These are phyloP conservation scores for Rallus limicola DNA, from an alignment of 2,113 vertebrate species.

Conservation along the genomic window DNA sequence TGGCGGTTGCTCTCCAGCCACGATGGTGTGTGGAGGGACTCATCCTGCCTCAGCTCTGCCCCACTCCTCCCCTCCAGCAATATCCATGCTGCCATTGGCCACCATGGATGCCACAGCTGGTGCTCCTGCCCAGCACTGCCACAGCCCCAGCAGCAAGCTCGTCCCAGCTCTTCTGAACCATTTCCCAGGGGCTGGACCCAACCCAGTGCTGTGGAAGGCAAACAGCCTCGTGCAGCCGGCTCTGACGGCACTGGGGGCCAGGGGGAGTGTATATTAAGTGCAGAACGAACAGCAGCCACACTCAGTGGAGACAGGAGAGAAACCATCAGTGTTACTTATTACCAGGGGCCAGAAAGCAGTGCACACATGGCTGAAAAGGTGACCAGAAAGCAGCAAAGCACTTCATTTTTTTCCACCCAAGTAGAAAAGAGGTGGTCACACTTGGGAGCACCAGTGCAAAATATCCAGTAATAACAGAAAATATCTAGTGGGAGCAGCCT, in stretches of 20 bases:
- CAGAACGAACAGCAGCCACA: neutral
- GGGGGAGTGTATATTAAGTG: neutral
- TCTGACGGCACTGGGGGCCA: accelerated
- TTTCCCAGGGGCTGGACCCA: neutral
- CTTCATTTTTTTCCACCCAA: neutral
- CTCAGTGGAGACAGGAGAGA: neutral
- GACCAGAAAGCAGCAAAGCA: neutral
- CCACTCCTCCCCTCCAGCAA: neutral
- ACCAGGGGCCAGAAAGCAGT: neutral
- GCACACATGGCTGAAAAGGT: neutral
- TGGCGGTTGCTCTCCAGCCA: accelerated
- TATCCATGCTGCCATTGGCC: accelerated
- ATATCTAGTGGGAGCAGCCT: neutral
- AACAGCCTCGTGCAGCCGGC: neutral
- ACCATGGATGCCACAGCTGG: neutral
- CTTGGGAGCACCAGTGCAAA: neutral
- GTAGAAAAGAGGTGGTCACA: neutral
- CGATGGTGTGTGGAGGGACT: neutral
- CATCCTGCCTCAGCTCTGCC: neutral
- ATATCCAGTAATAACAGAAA: neutral
- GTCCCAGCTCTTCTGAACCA: neutral
- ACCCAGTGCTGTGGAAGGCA: neutral
- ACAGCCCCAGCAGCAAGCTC: neutral
- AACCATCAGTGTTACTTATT: neutral
- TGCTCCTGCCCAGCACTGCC: neutral